Base-by-base conservation (phyloP, 2,797 vertebrate species). In the Eulemur mongoz region DNA sequence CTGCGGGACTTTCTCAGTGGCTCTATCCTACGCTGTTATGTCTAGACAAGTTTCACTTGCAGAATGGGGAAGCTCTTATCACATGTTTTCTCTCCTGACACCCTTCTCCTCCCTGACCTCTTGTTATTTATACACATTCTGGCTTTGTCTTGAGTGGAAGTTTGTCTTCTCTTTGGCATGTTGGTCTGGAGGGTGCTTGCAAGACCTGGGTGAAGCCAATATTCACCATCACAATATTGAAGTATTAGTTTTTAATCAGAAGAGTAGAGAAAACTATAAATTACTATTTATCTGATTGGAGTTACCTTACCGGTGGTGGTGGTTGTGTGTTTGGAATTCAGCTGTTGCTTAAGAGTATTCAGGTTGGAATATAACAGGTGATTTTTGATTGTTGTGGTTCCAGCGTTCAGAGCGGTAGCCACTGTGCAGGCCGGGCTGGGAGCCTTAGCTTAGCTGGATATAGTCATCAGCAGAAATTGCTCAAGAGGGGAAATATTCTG, bases 31-130 rank as follows among this genome's bases (percentile, higher is more conserved):
- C 35, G 73, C 45, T n/a, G 35, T 35, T 25, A 13, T 27, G 52
- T 57, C 45, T 43, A 52, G 82, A 40, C 11, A 1, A 38, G 30
- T 25, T 59, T n/a, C 10, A 0, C 4, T 43, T 48, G 84, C 45
- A 54, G 61, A 18, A 17, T 0, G 0, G 25, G 27, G 63, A 70
- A 5, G n/a, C 50, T 25, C 48, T 20, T 1, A 0, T 27, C 65
- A 1, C 10, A 3, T 5, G 15, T 23, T 48, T 30, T 11, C 17
- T 32, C 78, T 35, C 35, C 30, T 3, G 18, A n/a, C 4, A 22
- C 17, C 52, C 50, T 18, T 11, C 23, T 3, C n/a, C 27, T 40
- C 4, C 38, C n/a, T 3, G 2, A 1, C 32, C 4, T 1, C 30
- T 27, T 20, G 22, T 8, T 10, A 0, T 30, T 43, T 32, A 11